phyloP scores from a whole-genome alignment of 2,888 invertebrate genomes.

The Heliconius ismenius region DNA sequence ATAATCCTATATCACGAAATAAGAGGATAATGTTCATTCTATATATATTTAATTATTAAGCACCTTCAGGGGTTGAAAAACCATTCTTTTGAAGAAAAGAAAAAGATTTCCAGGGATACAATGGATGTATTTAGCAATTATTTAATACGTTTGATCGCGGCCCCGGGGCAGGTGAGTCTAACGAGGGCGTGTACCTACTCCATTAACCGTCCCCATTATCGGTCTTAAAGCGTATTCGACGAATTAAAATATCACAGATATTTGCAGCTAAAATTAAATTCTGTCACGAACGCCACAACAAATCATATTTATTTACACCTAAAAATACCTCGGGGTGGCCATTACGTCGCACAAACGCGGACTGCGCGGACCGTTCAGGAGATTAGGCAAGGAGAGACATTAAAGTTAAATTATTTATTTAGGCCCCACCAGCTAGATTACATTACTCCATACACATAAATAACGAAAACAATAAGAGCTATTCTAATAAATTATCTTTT shows the following conservation, averaged over 20 bases:
- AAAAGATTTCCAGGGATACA: conserved; percentile 26
- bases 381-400: conserved; percentile 82
- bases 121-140: conserved; percentile 36
- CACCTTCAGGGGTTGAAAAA: conserved; percentile 20
- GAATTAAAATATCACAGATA: conserved; percentile 75
- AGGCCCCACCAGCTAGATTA: conserved; percentile 80
- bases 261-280: conserved; percentile 78
- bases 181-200: conserved; percentile 39
- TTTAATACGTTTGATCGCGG: conserved; percentile 35
- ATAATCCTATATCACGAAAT: conserved; percentile 2
- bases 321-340: conserved; percentile 81
- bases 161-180: conserved; percentile 40
- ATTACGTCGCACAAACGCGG: conserved; percentile 74
- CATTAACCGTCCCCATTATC: conserved; percentile 44
- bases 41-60: conserved; percentile 17
- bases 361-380: conserved; percentile 72
- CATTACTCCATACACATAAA: conserved; percentile 82
- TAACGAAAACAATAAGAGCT: conserved; percentile 82
- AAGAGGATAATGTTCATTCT: neutral
- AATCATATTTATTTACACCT: conserved; percentile 82
- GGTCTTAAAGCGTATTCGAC: conserved; percentile 57
- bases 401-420: conserved; percentile 82
- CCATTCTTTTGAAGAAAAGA: conserved; percentile 13
- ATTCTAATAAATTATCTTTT: conserved; percentile 83
- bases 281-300: conserved; percentile 78